Conservation (phyloP, 2,113 vertebrate species). For the Scolopax mira region DNA sequence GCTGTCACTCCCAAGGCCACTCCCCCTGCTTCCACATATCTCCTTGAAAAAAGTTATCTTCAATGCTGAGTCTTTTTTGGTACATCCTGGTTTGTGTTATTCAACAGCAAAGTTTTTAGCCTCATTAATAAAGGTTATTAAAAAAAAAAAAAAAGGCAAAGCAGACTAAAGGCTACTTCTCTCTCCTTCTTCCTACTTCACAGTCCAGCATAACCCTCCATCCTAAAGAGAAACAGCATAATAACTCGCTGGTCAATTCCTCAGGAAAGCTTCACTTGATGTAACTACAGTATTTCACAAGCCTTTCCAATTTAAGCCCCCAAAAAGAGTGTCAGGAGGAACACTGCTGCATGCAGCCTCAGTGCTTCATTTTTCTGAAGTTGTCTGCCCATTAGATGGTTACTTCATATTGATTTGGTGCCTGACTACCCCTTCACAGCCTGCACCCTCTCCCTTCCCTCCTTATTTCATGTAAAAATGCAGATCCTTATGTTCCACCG, state of each 20-base stretch:
- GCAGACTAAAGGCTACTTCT: background rate
- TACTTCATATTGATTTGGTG: background rate
- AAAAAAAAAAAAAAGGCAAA: background rate
- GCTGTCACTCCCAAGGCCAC: background rate
- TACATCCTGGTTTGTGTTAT: background rate
- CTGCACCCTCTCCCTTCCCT: background rate
- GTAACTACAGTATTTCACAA: background rate
- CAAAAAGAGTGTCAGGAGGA: background rate
- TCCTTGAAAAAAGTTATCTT: background rate
- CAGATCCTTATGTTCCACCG: background rate
- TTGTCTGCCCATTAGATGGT: background rate
- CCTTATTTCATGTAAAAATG: background rate
- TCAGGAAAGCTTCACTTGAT: background rate
- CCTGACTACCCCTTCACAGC: accelerated
- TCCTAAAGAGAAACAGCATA: background rate
- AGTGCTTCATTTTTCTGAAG: background rate
- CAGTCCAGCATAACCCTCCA: background rate
- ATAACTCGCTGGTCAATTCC: background rate
- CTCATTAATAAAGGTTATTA: background rate
- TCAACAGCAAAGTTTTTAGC: background rate
- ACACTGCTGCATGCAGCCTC: background rate
- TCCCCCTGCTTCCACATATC: background rate
- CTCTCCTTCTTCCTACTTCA: background rate
- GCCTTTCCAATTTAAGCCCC: background rate
- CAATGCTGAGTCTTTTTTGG: background rate